Percentiles rank a stretch among this genome's conserved stretches.
These are phyloP conservation scores for Labeo calbasu DNA, from an alignment of 2,797 vertebrate genomes.

Conservation along the genomic window DNA sequence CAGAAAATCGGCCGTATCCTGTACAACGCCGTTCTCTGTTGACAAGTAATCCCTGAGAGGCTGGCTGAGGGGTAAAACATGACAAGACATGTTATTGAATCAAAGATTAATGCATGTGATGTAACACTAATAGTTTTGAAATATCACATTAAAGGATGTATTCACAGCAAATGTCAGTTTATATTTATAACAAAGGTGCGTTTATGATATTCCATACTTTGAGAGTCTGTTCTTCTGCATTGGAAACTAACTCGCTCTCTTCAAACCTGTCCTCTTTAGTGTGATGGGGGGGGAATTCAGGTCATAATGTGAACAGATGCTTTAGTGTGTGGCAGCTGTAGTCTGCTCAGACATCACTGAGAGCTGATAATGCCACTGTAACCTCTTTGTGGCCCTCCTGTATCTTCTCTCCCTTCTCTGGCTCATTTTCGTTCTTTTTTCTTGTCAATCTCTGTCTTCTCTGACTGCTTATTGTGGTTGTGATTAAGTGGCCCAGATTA, in stretches of 20 bases:
- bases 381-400: slow-evolving; percentile 31
- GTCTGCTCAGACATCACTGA: slow-evolving; percentile 11
- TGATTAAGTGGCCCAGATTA: slow-evolving; percentile 79
- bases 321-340: slow-evolving; percentile 28
- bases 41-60: not conserved
- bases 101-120: slow-evolving; percentile 33
- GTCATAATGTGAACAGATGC: slow-evolving; percentile 39
- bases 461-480: slow-evolving; percentile 50
- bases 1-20: not conserved
- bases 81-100: slow-evolving; percentile 34
- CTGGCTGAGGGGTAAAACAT: slow-evolving; percentile 19
- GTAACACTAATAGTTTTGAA: slow-evolving; percentile 6
- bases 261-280: slow-evolving; percentile 23
- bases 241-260: not conserved
- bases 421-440: slow-evolving; percentile 17
- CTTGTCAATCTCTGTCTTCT: slow-evolving; percentile 23
- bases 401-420: not conserved
- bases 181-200: slow-evolving; percentile 8
- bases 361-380: slow-evolving; percentile 26
- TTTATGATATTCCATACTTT: slow-evolving; percentile 15
- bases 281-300: slow-evolving; percentile 28
- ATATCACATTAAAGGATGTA: not conserved
- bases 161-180: slow-evolving; percentile 19
- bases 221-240: not conserved
- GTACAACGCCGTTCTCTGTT: not conserved